Base-by-base conservation (phyloP, 2,113 vertebrate genomes). In the Anoura caudifer region DNA sequence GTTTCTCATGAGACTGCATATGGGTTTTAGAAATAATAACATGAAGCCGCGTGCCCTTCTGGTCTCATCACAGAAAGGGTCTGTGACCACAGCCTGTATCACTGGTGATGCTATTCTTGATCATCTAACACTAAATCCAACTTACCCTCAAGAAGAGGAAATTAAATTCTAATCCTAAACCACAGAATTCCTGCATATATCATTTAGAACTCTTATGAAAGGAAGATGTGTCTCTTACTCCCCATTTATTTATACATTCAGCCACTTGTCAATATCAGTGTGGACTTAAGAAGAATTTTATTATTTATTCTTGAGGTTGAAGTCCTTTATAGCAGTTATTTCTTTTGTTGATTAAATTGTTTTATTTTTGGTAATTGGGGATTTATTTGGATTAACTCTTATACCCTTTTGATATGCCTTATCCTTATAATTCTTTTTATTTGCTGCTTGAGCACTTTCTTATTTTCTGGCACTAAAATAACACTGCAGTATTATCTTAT, bases 21-120 rank as follows among this genome's bases (percentile, higher is more conserved):
- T 75, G 33, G 1, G 20, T 24, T 70, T 52, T 31, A 7, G 17
- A 28, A 88, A 90, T n/a, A n/a, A 41, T 13, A 65, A 13, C 3
- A 50, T 11, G 0, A 1, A 89, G 4, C 3, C 1, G 5, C 79
- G 5, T 24, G 15, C 3, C 15, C 14, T 47, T 73, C 33, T 73
- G 10, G 56, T 47, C 13, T 41, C 9, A 47, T 38, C 33, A n/a
- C 12, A 31, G 24, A 31, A 87, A 36, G 17, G 17, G 19, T 22
- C 20, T 4, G 1, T 61, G 61, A 72, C 20, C 17, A 45, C 4
- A 50, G 47, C 28, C 10, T 7, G 0, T 65, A 43, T 47, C n/a
- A 15, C 31, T 54, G 11, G 3, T 28, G 22, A 70, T 38, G 4
- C 19, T 54, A 47, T 75, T 4, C 4, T 38, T 13, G 11, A 61